Percentiles rank a stretch among this genome's conserved stretches.
These are phyloP conservation scores for Mechanitis mazaeus DNA, from an alignment of 2,888 invertebrate genomes.

Conservation along the genomic window DNA sequence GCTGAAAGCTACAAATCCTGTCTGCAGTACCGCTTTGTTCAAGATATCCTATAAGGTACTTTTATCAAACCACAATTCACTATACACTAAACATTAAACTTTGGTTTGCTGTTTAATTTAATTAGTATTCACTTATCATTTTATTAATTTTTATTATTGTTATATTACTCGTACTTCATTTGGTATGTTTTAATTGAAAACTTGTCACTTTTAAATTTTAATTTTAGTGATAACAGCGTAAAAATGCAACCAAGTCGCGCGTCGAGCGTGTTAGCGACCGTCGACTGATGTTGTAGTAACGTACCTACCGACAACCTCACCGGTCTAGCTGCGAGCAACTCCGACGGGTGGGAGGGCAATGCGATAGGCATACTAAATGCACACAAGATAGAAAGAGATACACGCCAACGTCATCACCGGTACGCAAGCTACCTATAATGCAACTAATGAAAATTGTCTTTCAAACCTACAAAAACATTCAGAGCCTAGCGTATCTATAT, in stretches of 20 bases:
- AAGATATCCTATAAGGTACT: slow-evolving; percentile 36
- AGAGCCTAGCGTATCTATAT: slow-evolving; percentile 40
- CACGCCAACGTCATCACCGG: slow-evolving; percentile 47
- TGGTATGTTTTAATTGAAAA: slow-evolving; percentile 31
- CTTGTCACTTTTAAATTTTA: slow-evolving; percentile 35
- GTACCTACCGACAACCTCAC: slow-evolving; percentile 37
- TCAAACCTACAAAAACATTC: slow-evolving; percentile 45
- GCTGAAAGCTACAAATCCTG: slow-evolving; percentile 63
- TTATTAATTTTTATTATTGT: slow-evolving; percentile 14
- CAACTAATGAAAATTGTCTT: slow-evolving; percentile 58
- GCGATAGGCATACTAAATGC: slow-evolving; percentile 50
- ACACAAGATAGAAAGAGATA: slow-evolving; percentile 46
- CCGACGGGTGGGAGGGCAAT: slow-evolving; percentile 54
- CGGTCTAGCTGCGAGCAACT: slow-evolving; percentile 46
- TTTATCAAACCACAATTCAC: slow-evolving; percentile 55
- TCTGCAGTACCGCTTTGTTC: slow-evolving; percentile 27
- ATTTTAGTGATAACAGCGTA: slow-evolving; percentile 38
- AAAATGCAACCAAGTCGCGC: slow-evolving; percentile 39
- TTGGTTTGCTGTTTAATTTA: slow-evolving; percentile 32
- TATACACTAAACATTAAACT: slow-evolving; percentile 63
- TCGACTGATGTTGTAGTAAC: slow-evolving; percentile 60
- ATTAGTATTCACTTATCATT: slow-evolving; percentile 16
- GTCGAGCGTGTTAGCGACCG: slow-evolving; percentile 57
- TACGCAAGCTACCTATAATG: slow-evolving; percentile 51
- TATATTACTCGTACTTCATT: slow-evolving; percentile 13